Evolutionary conservation across 1,140 invertebrate genomes (phyloP).

Genomic region (Brachionus paranguensis): DNA sequence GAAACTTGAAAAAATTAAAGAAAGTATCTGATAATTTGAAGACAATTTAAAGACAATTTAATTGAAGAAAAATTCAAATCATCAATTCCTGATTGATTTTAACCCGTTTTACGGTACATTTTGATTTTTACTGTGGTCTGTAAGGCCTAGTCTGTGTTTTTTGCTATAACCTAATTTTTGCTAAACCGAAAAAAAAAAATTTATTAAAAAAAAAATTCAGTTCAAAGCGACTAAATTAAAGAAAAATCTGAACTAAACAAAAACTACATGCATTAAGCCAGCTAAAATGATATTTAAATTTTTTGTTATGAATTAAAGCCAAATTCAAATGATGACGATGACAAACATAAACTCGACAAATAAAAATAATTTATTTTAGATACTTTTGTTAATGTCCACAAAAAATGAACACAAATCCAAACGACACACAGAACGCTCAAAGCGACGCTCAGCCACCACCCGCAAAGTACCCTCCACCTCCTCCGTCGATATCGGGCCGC

Average conservation of each 20-base stretch:
- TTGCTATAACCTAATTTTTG: too few species aligned
- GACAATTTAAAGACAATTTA: too few species aligned
- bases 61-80: too few species aligned
- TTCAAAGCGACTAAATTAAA: background rate
- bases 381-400: background rate
- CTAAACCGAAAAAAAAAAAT: too few species aligned
- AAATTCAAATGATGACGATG: background rate
- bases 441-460: background rate
- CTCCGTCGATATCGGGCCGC: background rate
- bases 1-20: too few species aligned
- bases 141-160: too few species aligned
- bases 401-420: background rate
- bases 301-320: background rate
- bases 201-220: too few species aligned
- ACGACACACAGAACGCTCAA: background rate
- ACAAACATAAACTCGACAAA: background rate
- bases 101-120: too few species aligned
- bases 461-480: background rate
- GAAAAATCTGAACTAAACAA: background rate
- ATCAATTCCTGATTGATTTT: too few species aligned
- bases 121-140: too few species aligned
- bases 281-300: background rate
- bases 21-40: too few species aligned
- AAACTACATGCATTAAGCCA: background rate
- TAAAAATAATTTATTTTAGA: conserved; percentile 3